phyloP scores from a whole-genome alignment of 2,888 invertebrate species.

The Rotaria sp. region DNA sequence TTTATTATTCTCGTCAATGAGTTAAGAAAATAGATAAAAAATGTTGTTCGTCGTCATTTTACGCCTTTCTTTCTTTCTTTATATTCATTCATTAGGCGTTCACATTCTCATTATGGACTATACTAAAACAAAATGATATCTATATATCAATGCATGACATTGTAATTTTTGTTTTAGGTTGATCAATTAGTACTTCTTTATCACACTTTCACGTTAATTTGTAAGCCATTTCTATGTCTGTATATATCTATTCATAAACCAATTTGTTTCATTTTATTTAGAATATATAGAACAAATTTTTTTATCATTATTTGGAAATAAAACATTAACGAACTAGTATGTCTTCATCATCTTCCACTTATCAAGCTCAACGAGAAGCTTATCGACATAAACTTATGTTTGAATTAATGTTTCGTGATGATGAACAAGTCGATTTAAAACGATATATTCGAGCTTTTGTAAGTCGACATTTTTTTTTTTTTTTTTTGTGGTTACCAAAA shows the following conservation, averaged over 20 bases:
- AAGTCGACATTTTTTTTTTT: background rate
- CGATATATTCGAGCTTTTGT: slow-evolving; percentile 27
- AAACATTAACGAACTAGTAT: background rate
- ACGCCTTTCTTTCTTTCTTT: too few relatives aligned
- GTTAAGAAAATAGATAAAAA: too few relatives aligned
- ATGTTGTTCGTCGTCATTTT: too few relatives aligned
- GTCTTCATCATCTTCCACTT: background rate
- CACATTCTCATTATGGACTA: background rate
- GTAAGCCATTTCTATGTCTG: background rate
- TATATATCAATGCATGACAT: background rate
- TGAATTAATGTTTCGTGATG: slow-evolving; percentile 24
- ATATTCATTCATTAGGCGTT: background rate
- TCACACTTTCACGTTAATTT: background rate
- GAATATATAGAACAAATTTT: background rate
- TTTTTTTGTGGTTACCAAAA: too few relatives aligned
- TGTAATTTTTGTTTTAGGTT: background rate
- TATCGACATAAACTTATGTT: slow-evolving; percentile 29
- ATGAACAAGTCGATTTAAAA: slow-evolving; percentile 27
- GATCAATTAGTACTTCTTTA: background rate
- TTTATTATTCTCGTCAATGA: too few relatives aligned
- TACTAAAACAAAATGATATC: background rate
- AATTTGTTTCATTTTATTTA: background rate
- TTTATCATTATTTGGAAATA: background rate
- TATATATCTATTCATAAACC: background rate
- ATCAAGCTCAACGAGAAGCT: slow-evolving; percentile 7